A percentile compares a stretch with the other conserved stretches of the same genome.
These are phyloP conservation scores for Ceyx erithaca DNA, from an alignment of 2,797 vertebrate genomes.

Conservation along the genomic window DNA sequence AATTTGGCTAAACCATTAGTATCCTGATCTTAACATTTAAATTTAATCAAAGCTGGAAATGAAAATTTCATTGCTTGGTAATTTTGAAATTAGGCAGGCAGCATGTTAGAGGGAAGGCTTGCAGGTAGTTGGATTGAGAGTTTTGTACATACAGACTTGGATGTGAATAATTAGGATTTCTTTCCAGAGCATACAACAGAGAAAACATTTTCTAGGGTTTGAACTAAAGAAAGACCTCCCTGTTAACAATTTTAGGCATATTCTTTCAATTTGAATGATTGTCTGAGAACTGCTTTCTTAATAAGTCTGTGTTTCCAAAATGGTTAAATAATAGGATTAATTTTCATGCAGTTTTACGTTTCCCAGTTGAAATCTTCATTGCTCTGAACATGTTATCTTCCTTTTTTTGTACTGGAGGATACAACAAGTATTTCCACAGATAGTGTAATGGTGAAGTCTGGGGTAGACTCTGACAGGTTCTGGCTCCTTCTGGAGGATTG, in stretches of 20 bases:
- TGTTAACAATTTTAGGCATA: constrained; percentile 54
- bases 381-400: background rate
- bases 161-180: constrained; percentile 34
- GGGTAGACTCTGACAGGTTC: background rate
- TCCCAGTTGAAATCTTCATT: background rate
- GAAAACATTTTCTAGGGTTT: constrained; percentile 44
- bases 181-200: constrained; percentile 57
- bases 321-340: background rate
- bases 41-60: background rate
- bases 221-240: constrained; percentile 69
- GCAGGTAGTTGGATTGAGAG: background rate
- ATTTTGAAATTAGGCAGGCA: constrained; percentile 1
- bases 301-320: background rate
- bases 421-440: background rate
- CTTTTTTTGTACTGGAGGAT: background rate
- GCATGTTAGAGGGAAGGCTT: background rate
- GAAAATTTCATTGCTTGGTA: background rate
- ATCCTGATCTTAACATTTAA: background rate
- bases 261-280: background rate
- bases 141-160: background rate
- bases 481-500: background rate
- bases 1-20: background rate
- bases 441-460: background rate
- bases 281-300: constrained; percentile 21
- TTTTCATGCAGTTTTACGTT: background rate